Conservation (phyloP, 2,888 invertebrate species). For the Mongoloraphidia duomilia region DNA sequence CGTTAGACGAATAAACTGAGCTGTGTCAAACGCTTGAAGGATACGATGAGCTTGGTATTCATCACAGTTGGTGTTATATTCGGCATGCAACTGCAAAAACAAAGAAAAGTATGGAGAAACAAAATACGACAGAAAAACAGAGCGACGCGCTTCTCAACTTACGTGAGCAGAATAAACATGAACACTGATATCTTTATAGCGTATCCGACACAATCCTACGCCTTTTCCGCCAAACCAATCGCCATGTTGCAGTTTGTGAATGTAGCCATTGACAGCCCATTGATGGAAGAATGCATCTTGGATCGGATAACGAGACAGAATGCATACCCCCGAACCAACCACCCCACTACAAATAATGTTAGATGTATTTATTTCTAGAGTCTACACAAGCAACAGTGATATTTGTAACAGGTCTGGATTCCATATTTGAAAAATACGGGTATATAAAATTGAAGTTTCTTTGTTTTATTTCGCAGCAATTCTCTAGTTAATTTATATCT, state of each 20-base stretch:
- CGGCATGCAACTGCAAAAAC: conserved; percentile 72
- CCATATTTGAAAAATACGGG: no score
- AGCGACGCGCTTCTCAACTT: conserved; percentile 27
- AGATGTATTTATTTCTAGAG: not conserved
- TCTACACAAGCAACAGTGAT: not conserved
- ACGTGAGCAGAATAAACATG: conserved; percentile 92
- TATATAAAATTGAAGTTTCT: no score
- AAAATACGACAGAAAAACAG: not conserved
- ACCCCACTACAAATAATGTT: conserved; percentile 55
- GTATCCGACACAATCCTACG: conserved; percentile 66
- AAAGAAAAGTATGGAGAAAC: not conserved
- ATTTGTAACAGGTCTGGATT: no score
- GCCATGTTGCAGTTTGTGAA: conserved; percentile 88
- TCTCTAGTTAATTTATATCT: no score
- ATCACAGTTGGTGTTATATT: conserved; percentile 72
- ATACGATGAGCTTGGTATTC: conserved; percentile 87
- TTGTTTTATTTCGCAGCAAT: no score
- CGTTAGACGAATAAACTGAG: conserved; percentile 84
- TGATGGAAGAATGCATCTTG: conserved; percentile 80
- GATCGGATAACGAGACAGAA: conserved; percentile 72
- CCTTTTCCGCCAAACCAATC: conserved; percentile 99
- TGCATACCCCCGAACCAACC: conserved; percentile 76
- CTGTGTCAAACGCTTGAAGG: conserved; percentile 86
- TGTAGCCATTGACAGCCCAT: conserved; percentile 95
- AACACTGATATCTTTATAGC: conserved; percentile 49